These are phyloP conservation scores for Anas acuta DNA, from an alignment of 2,797 vertebrate species.

Conservation along the genomic window DNA sequence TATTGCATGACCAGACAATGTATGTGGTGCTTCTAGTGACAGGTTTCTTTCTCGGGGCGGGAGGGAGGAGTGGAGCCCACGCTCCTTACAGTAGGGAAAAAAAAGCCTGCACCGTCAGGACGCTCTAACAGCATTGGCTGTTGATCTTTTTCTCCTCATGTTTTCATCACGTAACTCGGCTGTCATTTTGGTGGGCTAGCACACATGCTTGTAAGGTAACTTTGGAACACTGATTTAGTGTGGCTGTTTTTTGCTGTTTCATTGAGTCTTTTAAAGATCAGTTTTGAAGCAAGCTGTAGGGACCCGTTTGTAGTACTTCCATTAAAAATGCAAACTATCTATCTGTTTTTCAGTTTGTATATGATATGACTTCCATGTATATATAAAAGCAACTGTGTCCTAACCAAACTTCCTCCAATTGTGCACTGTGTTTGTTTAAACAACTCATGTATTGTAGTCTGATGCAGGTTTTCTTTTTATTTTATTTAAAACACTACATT, in stretches of 20 bases:
- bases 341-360: conserved; percentile 63
- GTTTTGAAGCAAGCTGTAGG: conserved; percentile 49
- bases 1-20: neutral
- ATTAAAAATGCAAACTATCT: conserved; percentile 8
- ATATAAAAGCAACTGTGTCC: conserved; percentile 77
- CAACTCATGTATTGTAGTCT: conserved; percentile 83
- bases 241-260: conserved; percentile 39
- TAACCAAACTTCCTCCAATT: conserved; percentile 86
- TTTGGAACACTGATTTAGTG: neutral
- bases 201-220: neutral
- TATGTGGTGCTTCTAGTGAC: conserved; percentile 12
- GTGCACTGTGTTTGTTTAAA: conserved; percentile 88
- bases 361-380: conserved; percentile 83
- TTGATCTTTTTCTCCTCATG: neutral
- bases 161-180: neutral
- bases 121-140: neutral
- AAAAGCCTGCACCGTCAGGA: neutral
- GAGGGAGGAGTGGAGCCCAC: neutral
- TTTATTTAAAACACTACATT: conserved; percentile 83
- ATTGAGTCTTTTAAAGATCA: neutral
- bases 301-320: conserved; percentile 55
- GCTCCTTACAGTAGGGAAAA: neutral
- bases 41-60: neutral
- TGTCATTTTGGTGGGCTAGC: neutral
- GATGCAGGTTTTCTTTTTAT: conserved; percentile 81